These are phyloP conservation scores for Mus spicilegus DNA, from an alignment of 2,113 vertebrate genomes.

Conservation along the genomic window DNA sequence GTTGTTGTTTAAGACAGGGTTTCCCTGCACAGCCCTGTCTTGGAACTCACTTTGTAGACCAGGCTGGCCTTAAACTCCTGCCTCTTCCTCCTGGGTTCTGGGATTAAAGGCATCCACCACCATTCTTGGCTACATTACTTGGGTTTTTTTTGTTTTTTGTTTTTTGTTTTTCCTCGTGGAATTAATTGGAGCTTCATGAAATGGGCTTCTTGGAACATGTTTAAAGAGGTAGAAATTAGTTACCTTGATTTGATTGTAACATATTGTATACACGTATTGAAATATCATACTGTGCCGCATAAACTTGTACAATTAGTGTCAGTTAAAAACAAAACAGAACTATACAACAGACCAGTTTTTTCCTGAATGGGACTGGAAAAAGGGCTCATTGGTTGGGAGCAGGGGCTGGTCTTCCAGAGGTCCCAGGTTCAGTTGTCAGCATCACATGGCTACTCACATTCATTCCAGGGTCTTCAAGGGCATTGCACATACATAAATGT, in stretches of 20 bases:
- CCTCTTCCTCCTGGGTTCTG: background rate
- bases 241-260: background rate
- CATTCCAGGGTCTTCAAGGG: background rate
- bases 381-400: background rate
- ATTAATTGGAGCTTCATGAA: background rate
- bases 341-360: background rate
- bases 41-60: background rate
- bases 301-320: background rate
- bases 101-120: background rate
- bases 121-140: background rate
- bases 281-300: background rate
- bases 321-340: background rate
- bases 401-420: background rate
- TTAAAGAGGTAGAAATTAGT: background rate
- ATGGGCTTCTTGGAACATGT: background rate
- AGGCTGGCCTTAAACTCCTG: background rate
- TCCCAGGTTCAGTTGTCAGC: background rate
- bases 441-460: background rate
- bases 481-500: background rate
- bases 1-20: background rate
- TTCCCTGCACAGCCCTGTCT: background rate
- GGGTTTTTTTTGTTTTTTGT: too few species aligned
- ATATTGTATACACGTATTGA: background rate
- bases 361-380: background rate
- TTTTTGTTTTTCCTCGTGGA: background rate